These are phyloP conservation scores for Lanius ludovicianus DNA, from an alignment of 2,113 vertebrate genomes.

Conservation along the genomic window DNA sequence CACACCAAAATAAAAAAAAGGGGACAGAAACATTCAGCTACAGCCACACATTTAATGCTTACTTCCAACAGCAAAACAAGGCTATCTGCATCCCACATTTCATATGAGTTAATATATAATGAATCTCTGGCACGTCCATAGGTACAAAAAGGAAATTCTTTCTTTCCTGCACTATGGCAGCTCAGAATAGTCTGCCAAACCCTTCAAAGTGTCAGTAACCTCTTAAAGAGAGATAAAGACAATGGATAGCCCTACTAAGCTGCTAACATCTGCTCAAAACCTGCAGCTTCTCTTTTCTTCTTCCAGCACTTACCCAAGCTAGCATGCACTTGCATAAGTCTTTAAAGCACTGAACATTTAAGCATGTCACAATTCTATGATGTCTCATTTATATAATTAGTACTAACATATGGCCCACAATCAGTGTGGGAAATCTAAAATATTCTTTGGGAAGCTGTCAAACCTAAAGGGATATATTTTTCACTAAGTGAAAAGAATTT, in stretches of 20 bases:
- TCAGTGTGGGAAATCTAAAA: constrained; percentile 79
- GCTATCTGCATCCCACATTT: background rate
- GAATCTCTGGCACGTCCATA: constrained; percentile 37
- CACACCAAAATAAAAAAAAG: rapidly evolving
- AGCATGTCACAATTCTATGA: constrained; percentile 76
- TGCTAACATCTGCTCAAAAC: constrained; percentile 76
- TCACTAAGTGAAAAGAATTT: constrained; percentile 73
- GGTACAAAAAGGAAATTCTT: constrained; percentile 49
- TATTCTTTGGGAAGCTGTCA: constrained; percentile 79
- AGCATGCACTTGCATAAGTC: constrained; percentile 70
- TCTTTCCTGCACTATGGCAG: constrained; percentile 6
- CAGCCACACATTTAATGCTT: background rate
- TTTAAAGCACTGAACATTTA: constrained; percentile 71
- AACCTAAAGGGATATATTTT: constrained; percentile 75
- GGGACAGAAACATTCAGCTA: background rate
- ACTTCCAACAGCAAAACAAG: background rate
- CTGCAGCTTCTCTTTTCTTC: constrained; percentile 53
- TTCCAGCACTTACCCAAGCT: constrained; percentile 62
- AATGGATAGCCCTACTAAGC: constrained; percentile 48
- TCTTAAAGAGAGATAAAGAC: constrained; percentile 66
- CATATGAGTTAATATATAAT: constrained; percentile 16
- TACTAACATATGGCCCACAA: constrained; percentile 82
- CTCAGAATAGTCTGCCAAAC: constrained; percentile 57
- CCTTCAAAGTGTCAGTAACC: constrained; percentile 53
- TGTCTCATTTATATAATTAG: constrained; percentile 85